phyloP scores from a whole-genome alignment of 23 tunicate species.

The Botrylloides violaceus region DNA sequence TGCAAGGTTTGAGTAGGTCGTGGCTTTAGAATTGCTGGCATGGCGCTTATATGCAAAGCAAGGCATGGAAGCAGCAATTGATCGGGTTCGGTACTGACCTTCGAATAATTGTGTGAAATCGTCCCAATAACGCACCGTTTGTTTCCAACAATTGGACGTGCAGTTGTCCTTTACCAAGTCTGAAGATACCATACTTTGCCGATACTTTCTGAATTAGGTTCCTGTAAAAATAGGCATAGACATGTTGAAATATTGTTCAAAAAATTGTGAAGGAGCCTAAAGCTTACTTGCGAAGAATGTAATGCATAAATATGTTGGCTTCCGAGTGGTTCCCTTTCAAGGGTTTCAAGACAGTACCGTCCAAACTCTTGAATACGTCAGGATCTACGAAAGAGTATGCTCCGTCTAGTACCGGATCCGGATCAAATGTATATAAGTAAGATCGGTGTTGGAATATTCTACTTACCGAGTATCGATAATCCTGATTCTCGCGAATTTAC shows the following conservation, averaged over 20 bases:
- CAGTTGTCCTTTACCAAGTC: neutral
- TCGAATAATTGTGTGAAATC: neutral
- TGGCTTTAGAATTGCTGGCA: no score
- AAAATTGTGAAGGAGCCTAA: neutral
- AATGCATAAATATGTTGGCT: neutral
- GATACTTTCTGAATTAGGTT: slow-evolving; percentile 21
- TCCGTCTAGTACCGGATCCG: neutral
- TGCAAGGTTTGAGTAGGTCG: no score
- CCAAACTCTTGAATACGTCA: slow-evolving; percentile 17
- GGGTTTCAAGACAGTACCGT: neutral
- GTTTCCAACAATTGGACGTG: slow-evolving; percentile 3
- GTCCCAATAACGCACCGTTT: neutral
- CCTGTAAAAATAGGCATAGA: neutral
- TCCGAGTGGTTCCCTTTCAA: slow-evolving; percentile 10
- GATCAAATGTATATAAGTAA: neutral
- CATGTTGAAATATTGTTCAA: neutral
- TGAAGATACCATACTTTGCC: slow-evolving; percentile 3
- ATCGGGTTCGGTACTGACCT: no score
- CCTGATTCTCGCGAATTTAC: neutral
- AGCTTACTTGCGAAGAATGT: slow-evolving; percentile 11
- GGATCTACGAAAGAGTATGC: slow-evolving; percentile 5
- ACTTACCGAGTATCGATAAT: neutral
- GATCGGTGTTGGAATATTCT: neutral
- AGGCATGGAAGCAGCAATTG: no score
- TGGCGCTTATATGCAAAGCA: no score